Evolutionary conservation across 2,797 vertebrate species (phyloP), one percentile per base, ranked within the genome.

Genomic region (Hypotaenidia philippensis): DNA sequence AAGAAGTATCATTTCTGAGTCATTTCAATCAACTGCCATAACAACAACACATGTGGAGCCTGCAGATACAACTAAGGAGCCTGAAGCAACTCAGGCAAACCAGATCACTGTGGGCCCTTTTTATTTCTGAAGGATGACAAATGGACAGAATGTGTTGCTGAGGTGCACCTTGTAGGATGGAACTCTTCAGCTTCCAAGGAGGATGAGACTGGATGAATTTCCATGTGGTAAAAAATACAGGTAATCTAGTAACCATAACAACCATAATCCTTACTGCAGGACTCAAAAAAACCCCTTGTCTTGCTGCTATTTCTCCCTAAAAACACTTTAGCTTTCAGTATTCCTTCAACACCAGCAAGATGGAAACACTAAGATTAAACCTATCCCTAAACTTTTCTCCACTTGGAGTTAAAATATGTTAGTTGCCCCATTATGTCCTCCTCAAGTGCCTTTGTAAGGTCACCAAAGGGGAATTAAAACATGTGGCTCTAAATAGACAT

Each of bases 181-280:
- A 47, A 66, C 34, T 38, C 27, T n/a, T 21, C 19, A 61, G 17
- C 16, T 36, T 56, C 47, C 72, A 63, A 8, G 22, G 56, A 27
- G 44, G 25, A 19, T 31, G 40, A 56, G 36, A 10, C 14, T 26
- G 16, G 40, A 15, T 29, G 12, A 64, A 59, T 44, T 68, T 25
- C 31, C 40, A 44, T 44, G 70, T 38, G 32, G 18, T 56, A 92
- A 47, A 47, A 44, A 34, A 20, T 10, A 11, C 3, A 40, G 11
- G 27, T 68, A 34, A 84, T 55, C 12, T 22, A 17, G 70, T 64
- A 91, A 56, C 84, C 78, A 75, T 80, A 86, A 78, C 87, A 86
- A 86, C 64, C 31, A n/a, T 29, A 81, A 83, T 83, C 64, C 69
- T 91, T 41, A 3, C 70, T 27, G 59, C 53, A 79, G 78, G 50